Conservation (phyloP, 2,113 vertebrate genomes). For the Mirza zaza region DNA sequence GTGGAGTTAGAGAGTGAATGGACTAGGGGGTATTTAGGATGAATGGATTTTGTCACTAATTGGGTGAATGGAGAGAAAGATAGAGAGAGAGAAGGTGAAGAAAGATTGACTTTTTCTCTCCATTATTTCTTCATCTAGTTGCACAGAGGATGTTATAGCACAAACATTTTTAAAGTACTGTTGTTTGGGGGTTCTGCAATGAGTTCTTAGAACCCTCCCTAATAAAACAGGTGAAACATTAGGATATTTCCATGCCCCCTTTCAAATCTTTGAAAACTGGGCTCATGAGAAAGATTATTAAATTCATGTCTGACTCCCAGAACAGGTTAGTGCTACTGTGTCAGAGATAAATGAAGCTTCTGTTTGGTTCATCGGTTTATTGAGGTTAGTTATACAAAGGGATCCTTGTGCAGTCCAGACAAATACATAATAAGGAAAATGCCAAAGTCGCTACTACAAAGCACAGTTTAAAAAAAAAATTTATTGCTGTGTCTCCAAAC, state of each 20-base stretch:
- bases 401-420: constrained; percentile 60
- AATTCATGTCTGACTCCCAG: neutral
- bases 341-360: constrained; percentile 45
- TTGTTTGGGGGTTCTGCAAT: neutral
- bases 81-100: neutral
- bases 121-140: neutral
- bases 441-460: constrained; percentile 50
- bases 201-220: neutral
- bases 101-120: neutral
- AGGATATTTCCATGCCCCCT: neutral
- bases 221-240: neutral
- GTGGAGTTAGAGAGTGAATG: neutral
- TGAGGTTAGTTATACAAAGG: constrained; percentile 61
- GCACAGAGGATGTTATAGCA: neutral
- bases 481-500: constrained; percentile 34
- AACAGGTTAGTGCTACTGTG: neutral
- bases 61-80: neutral
- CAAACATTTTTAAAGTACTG: neutral
- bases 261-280: constrained; percentile 29
- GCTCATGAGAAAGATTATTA: neutral
- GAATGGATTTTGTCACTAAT: neutral
- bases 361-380: constrained; percentile 35
- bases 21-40: neutral
- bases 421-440: constrained; percentile 59
- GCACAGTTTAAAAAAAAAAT: neutral